Percentiles rank a stretch among this genome's conserved stretches.
phyloP scores from a whole-genome alignment of 2,888 invertebrate species.

The Sinentomon sp. region DNA sequence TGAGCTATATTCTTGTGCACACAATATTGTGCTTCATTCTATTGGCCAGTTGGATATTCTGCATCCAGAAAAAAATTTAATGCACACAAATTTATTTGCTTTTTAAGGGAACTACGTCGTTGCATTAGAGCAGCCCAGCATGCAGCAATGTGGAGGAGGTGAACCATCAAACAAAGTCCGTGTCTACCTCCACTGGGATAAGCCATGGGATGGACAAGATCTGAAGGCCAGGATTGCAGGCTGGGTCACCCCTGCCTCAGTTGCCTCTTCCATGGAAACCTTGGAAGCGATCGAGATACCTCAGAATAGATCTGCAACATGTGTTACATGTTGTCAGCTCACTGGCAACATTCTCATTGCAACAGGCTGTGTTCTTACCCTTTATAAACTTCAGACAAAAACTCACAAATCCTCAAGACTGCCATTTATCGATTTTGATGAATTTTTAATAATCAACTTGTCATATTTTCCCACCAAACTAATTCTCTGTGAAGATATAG shows the following conservation, averaged over 20 bases:
- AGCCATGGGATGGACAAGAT: constrained; percentile 22
- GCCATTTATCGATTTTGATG: constrained; percentile 38
- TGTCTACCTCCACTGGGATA: constrained; percentile 45
- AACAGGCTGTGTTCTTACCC: constrained; percentile 22
- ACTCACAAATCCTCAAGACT: constrained; percentile 36
- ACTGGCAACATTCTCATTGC: constrained; percentile 24
- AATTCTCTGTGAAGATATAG: constrained; percentile 35
- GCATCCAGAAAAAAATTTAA: no score
- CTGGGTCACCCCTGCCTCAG: constrained; percentile 40
- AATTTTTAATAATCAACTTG: constrained; percentile 33
- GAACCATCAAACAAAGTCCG: constrained; percentile 27
- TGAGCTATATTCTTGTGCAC: no score
- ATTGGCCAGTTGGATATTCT: no score
- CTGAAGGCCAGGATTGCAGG: constrained; percentile 43
- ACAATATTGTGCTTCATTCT: no score
- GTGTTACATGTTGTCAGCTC: constrained; percentile 33
- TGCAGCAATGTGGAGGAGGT: no score
- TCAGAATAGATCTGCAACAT: constrained; percentile 28
- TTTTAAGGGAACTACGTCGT: no score
- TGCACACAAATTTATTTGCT: no score
- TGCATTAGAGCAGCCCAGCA: no score
- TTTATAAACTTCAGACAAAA: constrained; percentile 33
- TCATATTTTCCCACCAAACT: constrained; percentile 31
- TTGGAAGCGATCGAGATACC: constrained; percentile 48
- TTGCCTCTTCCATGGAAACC: constrained; percentile 10